Percentiles rank a stretch among this genome's conserved stretches.
Conservation (phyloP, 2,113 vertebrate genomes). For the Harpagus bidentatus region DNA sequence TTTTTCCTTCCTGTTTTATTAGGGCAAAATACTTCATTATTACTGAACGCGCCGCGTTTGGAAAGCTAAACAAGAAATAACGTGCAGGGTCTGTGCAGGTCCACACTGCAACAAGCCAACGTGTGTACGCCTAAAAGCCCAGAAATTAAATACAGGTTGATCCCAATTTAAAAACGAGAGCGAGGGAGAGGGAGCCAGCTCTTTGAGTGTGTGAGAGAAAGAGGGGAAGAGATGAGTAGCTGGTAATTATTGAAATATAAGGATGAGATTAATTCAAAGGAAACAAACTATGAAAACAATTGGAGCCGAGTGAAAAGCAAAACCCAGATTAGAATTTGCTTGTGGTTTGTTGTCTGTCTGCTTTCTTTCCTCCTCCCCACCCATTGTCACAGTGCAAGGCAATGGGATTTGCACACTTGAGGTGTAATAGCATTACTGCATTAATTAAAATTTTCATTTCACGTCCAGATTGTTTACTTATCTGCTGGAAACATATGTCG, state of each 20-base stretch:
- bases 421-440: slow-evolving; percentile 93
- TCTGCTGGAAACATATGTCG: slow-evolving; percentile 99
- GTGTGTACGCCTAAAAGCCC: neutral
- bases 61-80: slow-evolving; percentile 51
- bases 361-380: slow-evolving; percentile 55
- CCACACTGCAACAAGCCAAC: neutral
- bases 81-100: slow-evolving; percentile 16
- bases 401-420: slow-evolving; percentile 91
- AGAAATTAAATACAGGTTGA: slow-evolving; percentile 29
- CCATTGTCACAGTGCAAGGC: slow-evolving; percentile 82
- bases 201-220: slow-evolving; percentile 48
- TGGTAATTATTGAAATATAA: slow-evolving; percentile 68
- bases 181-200: neutral
- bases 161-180: slow-evolving; percentile 18
- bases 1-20: neutral
- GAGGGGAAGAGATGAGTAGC: slow-evolving; percentile 50
- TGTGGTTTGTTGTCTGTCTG: slow-evolving; percentile 67
- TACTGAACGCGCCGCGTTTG: neutral
- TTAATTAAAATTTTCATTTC: slow-evolving; percentile 98
- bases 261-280: slow-evolving; percentile 74
- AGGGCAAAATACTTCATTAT: slow-evolving; percentile 25
- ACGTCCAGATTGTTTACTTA: slow-evolving; percentile 99
- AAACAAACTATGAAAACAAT: slow-evolving; percentile 77
- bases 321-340: slow-evolving; percentile 75
- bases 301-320: slow-evolving; percentile 74